Conservation (phyloP, 2,113 vertebrate species). For the Piaya cayana region DNA sequence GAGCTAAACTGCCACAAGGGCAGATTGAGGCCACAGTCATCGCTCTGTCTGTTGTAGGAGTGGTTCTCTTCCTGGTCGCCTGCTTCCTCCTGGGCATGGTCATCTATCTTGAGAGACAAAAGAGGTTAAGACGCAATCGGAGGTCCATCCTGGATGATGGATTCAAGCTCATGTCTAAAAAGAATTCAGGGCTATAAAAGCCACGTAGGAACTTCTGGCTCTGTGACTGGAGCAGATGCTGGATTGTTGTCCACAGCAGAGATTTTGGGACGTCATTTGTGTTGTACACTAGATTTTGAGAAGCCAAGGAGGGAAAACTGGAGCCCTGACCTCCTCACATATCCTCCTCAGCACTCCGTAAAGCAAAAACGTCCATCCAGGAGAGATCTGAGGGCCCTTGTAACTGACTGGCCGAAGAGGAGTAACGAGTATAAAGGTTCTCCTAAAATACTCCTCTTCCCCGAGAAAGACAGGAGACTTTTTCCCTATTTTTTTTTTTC, state of each 20-base stretch:
- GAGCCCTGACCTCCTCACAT: not conserved
- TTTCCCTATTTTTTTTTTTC: not conserved
- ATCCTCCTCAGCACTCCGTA: not conserved
- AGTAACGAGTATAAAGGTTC: not conserved
- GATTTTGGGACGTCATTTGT: not conserved
- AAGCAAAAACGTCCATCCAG: not conserved
- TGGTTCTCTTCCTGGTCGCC: slow-evolving; percentile 55
- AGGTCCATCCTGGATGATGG: slow-evolving; percentile 79
- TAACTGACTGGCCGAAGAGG: not conserved
- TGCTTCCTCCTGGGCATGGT: slow-evolving; percentile 59
- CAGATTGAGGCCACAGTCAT: slow-evolving; percentile 56
- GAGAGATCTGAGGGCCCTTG: not conserved
- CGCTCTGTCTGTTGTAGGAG: slow-evolving; percentile 24
- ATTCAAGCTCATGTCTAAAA: slow-evolving; percentile 76
- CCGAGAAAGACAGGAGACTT: not conserved
- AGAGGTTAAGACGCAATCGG: slow-evolving; percentile 70
- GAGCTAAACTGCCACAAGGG: slow-evolving; percentile 42
- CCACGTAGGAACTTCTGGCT: not conserved
- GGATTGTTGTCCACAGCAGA: not conserved
- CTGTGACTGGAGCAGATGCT: not conserved
- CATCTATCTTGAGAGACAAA: slow-evolving; percentile 66
- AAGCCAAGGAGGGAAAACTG: not conserved
- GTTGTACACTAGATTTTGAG: not conserved
- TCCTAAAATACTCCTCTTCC: not conserved
- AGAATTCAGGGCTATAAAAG: slow-evolving; percentile 51